Evolutionary conservation across 2,888 invertebrate species (phyloP), one percentile per base, ranked within the genome.

Genomic region (Neuroscelio doddi): DNA sequence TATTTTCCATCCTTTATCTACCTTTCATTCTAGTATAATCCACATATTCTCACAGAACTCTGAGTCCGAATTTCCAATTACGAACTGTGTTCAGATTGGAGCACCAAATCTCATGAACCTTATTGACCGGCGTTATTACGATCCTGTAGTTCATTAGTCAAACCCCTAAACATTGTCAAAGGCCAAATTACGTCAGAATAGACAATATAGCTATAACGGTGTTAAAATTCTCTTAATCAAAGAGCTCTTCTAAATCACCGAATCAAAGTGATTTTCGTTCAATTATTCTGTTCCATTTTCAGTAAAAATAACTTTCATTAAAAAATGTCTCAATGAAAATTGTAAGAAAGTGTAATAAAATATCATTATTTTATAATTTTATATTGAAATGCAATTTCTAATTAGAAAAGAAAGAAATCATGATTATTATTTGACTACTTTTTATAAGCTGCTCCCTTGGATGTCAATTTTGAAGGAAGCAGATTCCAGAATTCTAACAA

Each of bases 371-470:
- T n/a, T n/a, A n/a, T n/a, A n/a, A n/a, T n/a, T n/a, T n/a, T n/a
- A n/a, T n/a, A n/a, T 36, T 12, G 5, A 36, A 36, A 12, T 36
- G 12, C 36, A 36, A 36, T 36, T 36, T 36, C n/a, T 1, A n/a
- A n/a, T 2, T 14, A 36, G 36, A 36, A 7, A 14, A 16, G 2
- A 36, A 32, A n/a, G 8, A n/a, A 3, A 32, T 32, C 32, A 12
- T 3, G 32, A 4, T 5, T 10, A 15, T 36, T 36, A 15, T 14
- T 36, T 36, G 15, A n/a, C n/a, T n/a, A n/a, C n/a, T n/a, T n/a
- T n/a, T n/a, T n/a, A n/a, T n/a, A 38, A 77, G 77, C 64, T 75
- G 9, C 45, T 75, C 38, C 75, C 76, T 21, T 76, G 78, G 76
- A 26, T 74, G 12, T 71, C 67, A 39, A 73, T 72, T 58, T 55